phyloP scores from a whole-genome alignment of 2,113 vertebrate genomes.

The Nanorana parkeri region DNA sequence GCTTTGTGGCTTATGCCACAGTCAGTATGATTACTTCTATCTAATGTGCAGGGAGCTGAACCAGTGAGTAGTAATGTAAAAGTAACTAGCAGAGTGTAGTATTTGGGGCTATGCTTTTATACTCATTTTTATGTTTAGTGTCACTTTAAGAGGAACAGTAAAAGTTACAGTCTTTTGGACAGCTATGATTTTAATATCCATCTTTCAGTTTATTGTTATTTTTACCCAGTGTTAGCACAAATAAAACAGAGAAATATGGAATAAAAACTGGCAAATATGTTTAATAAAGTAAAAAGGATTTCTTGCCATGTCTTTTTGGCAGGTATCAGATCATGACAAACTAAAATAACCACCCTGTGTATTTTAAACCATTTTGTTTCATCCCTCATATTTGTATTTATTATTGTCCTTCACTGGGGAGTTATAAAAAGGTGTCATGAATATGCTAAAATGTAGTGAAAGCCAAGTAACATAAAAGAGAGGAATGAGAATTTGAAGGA shows the following conservation, averaged over 20 bases:
- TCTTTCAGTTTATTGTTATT: too few relatives aligned
- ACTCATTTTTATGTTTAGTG: too few relatives aligned
- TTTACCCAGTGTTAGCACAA: too few relatives aligned
- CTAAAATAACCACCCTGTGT: background rate
- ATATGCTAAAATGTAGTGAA: slow-evolving; percentile 1
- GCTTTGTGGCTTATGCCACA: too few relatives aligned
- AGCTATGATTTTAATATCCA: too few relatives aligned
- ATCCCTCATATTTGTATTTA: background rate
- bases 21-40: too few relatives aligned
- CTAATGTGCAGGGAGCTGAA: too few relatives aligned
- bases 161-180: too few relatives aligned
- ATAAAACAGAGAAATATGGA: background rate
- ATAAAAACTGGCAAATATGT: background rate
- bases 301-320: slow-evolving; percentile 5
- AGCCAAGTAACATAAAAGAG: background rate
- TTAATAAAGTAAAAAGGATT: background rate
- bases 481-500: background rate
- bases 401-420: background rate
- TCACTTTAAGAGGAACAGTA: too few relatives aligned
- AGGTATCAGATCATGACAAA: background rate
- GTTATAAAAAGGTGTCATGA: slow-evolving; percentile 11
- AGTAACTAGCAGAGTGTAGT: too few relatives aligned
- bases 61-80: too few relatives aligned
- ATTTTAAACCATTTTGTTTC: background rate
- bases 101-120: too few relatives aligned